Conservation (phyloP, 2,888 invertebrate genomes). For the Ophion costatus region DNA sequence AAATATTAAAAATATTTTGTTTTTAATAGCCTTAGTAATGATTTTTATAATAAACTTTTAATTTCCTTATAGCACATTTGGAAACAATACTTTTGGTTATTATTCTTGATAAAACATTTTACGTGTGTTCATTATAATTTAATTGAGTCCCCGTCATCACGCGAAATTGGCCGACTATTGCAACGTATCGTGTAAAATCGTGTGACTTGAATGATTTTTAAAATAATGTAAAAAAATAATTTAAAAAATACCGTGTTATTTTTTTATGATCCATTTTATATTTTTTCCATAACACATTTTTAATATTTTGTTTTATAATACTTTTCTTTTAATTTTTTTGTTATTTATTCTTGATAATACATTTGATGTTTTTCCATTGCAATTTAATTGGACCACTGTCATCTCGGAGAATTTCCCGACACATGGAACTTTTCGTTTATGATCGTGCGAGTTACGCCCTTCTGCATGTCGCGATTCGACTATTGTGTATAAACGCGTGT, state of each 20-base stretch:
- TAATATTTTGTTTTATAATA: neutral
- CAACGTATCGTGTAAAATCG: too few relatives aligned
- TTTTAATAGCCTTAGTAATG: neutral
- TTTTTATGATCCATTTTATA: too few relatives aligned
- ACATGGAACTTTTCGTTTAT: neutral
- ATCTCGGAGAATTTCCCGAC: neutral
- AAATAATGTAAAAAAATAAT: too few relatives aligned
- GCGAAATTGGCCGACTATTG: too few relatives aligned
- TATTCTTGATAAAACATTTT: too few relatives aligned
- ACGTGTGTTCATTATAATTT: too few relatives aligned
- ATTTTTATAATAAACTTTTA: neutral
- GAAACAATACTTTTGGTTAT: too few relatives aligned
- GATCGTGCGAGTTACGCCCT: neutral
- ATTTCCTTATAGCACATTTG: too few relatives aligned
- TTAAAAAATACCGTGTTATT: too few relatives aligned
- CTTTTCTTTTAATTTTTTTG: neutral
- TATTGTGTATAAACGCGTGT: slow-evolving; percentile 3
- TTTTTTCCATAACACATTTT: too few relatives aligned
- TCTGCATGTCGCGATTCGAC: neutral
- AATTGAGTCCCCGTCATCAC: too few relatives aligned
- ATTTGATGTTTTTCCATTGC: neutral
- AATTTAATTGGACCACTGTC: neutral
- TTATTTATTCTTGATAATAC: neutral
- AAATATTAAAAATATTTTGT: neutral
- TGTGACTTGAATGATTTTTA: too few relatives aligned